Base-by-base conservation (phyloP, 2,888 invertebrate species). In the Hylaea fasciaria region DNA sequence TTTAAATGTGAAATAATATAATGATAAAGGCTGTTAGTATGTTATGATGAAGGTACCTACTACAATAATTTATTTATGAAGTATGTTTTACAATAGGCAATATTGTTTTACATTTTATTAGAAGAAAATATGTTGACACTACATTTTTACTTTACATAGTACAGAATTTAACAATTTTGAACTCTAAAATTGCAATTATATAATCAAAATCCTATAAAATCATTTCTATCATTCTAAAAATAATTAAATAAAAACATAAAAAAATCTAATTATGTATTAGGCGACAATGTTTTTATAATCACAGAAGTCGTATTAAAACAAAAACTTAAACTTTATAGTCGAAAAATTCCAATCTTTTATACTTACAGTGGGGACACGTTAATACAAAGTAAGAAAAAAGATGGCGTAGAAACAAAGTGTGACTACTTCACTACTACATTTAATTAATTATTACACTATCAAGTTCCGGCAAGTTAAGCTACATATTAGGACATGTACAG, bases 231-330 rank as follows among this genome's bases (percentile, higher is more conserved):
- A 66, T 71, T 62, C 70, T 66, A 73, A 71, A 70, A 71, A 64
- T 48, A 73, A 73, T 69, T 72, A 77, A 77, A 74, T 78, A 78
- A 40, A 77, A 73, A 70, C 64, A 73, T 73, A 69, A 71, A 73
- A 78, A 78, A 51, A 13, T 75, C 70, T 64, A 78, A 74, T 32
- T 73, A 77, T 44, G 41, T n/a, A 60, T 74, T 73, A 77, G 78
- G 75, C 80, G 80, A 80, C 78, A 77, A 76, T 75, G 73, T 77
- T 78, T 73, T 78, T 72, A 78, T 73, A 80, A 84, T 85, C 84
- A 85, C 83, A 84, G 84, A 78, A 83, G 78, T 81, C 76, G 68
- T 68, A 73, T 63, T 70, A 64, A 74, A 65, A 64, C 70, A 64
- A 74, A 65, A 72, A 58, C 51, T 60, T 64, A 71, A 57, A 59